phyloP scores from a whole-genome alignment of 2,888 invertebrate species.

The Tubulanus polymorphus region DNA sequence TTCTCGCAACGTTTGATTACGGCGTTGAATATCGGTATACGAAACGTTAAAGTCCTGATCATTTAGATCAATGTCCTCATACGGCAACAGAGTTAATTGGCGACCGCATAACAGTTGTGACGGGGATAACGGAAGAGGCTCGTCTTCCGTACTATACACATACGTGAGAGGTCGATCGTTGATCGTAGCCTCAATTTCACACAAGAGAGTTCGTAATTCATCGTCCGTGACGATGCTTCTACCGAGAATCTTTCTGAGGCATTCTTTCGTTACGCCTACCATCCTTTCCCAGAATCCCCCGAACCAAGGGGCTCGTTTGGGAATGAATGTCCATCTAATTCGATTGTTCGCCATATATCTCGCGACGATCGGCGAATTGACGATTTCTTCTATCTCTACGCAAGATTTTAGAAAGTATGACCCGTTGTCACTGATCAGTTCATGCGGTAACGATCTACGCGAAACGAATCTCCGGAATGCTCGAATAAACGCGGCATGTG shows the following conservation, averaged over 20 bases:
- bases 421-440: conserved; percentile 20
- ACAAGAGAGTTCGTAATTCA: conserved; percentile 15
- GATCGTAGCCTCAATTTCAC: conserved; percentile 19
- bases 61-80: background rate
- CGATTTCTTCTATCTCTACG: background rate
- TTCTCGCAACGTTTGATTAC: too few species aligned
- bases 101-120: conserved; percentile 16
- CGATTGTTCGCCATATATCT: conserved; percentile 6
- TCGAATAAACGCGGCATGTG: background rate
- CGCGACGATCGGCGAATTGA: background rate
- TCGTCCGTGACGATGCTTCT: conserved; percentile 9
- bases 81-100: conserved; percentile 10
- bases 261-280: conserved; percentile 14
- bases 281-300: conserved; percentile 22
- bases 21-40: background rate
- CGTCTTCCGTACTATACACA: conserved; percentile 10
- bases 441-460: conserved; percentile 16
- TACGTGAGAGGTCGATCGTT: conserved; percentile 21
- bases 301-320: conserved; percentile 19
- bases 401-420: conserved; percentile 15
- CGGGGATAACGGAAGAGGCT: conserved; percentile 14
- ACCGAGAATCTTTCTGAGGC: conserved; percentile 13
- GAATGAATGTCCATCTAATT: conserved; percentile 18
- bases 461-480: conserved; percentile 9
- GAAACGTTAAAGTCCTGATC: background rate